Conservation (phyloP, 2,888 invertebrate genomes). For the Hanleya hanleyi region DNA sequence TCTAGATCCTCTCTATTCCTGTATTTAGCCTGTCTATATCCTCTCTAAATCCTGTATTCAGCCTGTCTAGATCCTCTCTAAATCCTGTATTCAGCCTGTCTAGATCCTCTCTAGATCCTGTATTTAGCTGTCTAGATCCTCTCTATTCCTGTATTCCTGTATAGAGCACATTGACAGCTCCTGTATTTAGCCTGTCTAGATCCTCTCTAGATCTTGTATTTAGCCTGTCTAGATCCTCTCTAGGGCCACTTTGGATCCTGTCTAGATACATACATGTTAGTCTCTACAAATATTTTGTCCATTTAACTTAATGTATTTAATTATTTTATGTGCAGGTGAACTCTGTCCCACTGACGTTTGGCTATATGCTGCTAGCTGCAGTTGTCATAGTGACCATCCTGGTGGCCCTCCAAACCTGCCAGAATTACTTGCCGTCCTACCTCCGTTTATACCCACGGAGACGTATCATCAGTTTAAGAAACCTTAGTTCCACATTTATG, state of each 20-base stretch:
- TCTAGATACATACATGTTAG: no score
- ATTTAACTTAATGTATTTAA: background rate
- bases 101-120: no score
- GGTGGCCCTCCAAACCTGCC: conserved; percentile 39
- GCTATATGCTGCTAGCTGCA: conserved; percentile 42
- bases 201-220: background rate
- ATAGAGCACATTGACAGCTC: no score
- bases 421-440: conserved; percentile 46
- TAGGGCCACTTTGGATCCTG: background rate
- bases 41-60: no score
- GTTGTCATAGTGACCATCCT: conserved; percentile 42
- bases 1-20: no score
- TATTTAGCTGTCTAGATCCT: no score
- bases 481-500: conserved; percentile 55
- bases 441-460: conserved; percentile 47
- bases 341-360: conserved; percentile 47
- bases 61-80: no score
- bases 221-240: background rate
- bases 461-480: conserved; percentile 53
- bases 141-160: no score
- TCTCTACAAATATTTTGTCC: no score
- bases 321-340: conserved; percentile 41
- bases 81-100: no score
- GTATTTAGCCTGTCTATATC: no score
- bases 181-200: background rate